Evolutionary conservation across 2,113 vertebrate genomes (phyloP), one percentile per base, ranked within the genome.

Genomic region (Vombatus ursinus): DNA sequence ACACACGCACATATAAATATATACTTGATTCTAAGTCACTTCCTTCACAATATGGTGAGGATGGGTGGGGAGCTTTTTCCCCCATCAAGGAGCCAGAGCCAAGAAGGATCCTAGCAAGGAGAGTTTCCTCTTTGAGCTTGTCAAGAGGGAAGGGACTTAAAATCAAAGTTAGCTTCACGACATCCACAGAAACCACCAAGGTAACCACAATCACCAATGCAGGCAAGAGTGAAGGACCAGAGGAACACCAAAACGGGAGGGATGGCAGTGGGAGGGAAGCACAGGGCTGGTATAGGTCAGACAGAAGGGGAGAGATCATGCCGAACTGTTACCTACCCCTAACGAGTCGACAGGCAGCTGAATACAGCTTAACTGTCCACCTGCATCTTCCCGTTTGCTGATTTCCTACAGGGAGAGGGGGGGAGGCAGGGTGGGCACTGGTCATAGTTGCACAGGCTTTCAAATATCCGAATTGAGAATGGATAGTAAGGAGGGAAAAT

Each of bases 291-390:
- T 84, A 44, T 2, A 19, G 68, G 68, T 84, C 68, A 84, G 68
- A n/a, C 50, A 1, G 61, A 68, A 96, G 95, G 91, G 94, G 97
- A 94, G 97, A 98, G 97, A 97, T 97, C 98, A 99, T 98, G 98
- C 97, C 89, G 77, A 98, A 97, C 3, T 97, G 97, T 98, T 99
- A 99, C 99, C 97, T 99, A 99, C 99, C 99, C 99, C 99, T 95
- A 98, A 98, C 97, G 99, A 99, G 98, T 99, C 99, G 99, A 99
- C 98, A 99, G 99, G 99, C 99, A 99, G 99, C 99, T 99, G 99
- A 99, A 99, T 99, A 98, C 99, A 99, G 99, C 99, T 99, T 98
- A 99, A 99, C 99, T 99, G 99, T 99, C 99, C 99, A 99, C 99
- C 99, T 98, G 99, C 98, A 47, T 99, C 99, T 99, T 99, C 99